Evolutionary conservation across 2,888 invertebrate genomes (phyloP).

Genomic region (Hartigia nigra): DNA sequence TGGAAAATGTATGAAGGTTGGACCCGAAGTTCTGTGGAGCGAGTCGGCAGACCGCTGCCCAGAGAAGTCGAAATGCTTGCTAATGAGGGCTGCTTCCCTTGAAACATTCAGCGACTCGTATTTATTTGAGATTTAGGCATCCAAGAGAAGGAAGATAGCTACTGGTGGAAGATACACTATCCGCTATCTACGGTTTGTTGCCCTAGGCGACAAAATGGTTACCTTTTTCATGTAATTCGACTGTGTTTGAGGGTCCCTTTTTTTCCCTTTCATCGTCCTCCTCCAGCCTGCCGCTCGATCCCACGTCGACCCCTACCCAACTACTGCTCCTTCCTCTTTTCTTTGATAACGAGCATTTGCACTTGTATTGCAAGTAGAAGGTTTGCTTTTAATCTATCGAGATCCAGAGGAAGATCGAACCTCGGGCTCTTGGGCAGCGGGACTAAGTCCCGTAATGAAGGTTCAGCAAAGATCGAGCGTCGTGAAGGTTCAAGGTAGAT

Average conservation of each 20-base stretch:
- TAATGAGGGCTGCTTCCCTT: constrained; percentile 33
- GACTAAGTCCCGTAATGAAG: neutral
- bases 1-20: constrained; percentile 60
- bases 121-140: constrained; percentile 40
- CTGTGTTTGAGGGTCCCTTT: constrained; percentile 4
- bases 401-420: neutral
- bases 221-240: neutral
- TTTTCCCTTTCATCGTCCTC: neutral
- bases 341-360: neutral
- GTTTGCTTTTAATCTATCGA: neutral
- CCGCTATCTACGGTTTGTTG: neutral
- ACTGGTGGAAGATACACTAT: neutral
- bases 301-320: neutral
- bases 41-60: constrained; percentile 21
- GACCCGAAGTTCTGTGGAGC: constrained; percentile 8
- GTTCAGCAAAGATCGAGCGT: neutral
- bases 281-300: neutral
- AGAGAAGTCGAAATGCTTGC: constrained; percentile 33
- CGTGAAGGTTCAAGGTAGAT: neutral
- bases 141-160: neutral
- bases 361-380: neutral
- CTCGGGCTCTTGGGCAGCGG: neutral
- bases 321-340: neutral
- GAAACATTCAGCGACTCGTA: constrained; percentile 38
- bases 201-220: neutral